These are phyloP conservation scores for Zophobas morio DNA, from an alignment of 1,140 invertebrate genomes.

Conservation along the genomic window DNA sequence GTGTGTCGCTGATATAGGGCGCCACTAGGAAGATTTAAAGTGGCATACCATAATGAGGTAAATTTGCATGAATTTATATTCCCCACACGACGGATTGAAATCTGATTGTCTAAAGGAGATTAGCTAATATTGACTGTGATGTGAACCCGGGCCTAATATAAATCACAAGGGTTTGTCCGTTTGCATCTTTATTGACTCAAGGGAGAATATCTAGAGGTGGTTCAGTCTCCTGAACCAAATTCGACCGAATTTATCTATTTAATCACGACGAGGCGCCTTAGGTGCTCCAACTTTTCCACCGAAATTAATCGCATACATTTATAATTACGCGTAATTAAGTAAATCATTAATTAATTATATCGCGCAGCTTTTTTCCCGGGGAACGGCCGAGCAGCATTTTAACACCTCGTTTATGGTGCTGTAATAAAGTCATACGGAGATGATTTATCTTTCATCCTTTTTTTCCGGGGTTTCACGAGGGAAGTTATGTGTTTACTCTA, in stretches of 20 bases:
- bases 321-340: slow-evolving; percentile 22
- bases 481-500: slow-evolving; percentile 15
- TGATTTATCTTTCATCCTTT: slow-evolving; percentile 2
- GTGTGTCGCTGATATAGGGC: neutral
- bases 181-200: slow-evolving; percentile 47
- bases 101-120: slow-evolving; percentile 43
- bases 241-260: slow-evolving; percentile 36
- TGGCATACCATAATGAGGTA: slow-evolving; percentile 29
- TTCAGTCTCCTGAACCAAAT: slow-evolving; percentile 19
- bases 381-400: slow-evolving; percentile 1
- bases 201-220: slow-evolving; percentile 19
- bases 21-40: slow-evolving; percentile 12
- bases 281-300: slow-evolving; percentile 24
- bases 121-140: slow-evolving; percentile 47
- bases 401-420: slow-evolving; percentile 6
- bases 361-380: neutral
- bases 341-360: slow-evolving; percentile 23
- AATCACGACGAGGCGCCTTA: slow-evolving; percentile 23
- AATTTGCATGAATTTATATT: slow-evolving; percentile 39
- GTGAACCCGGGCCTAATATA: slow-evolving; percentile 34
- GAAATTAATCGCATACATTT: slow-evolving; percentile 29
- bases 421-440: neutral
- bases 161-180: slow-evolving; percentile 47
- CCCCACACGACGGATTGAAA: slow-evolving; percentile 31
- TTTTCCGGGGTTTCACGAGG: neutral